Evolutionary conservation across 2,888 invertebrate species (phyloP), one percentile per base, ranked within the genome.

Genomic region (Caenorhabditis sp.): DNA sequence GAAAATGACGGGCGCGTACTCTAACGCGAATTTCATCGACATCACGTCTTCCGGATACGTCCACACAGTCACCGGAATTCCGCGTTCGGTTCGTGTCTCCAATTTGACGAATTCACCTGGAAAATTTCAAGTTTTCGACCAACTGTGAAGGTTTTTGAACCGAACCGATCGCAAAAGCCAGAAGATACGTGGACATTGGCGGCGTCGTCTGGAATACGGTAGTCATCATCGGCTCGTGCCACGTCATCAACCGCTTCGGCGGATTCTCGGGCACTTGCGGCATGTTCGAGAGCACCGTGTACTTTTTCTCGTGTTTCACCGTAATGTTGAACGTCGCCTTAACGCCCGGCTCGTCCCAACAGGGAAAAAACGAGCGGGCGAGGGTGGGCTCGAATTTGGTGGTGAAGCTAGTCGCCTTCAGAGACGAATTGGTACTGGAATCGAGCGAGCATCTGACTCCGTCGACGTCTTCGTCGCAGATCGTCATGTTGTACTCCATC

Each of bases 161-260:
- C n/a, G n/a, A n/a, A 83, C 88, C 87, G 41, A 88, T 80, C 2
- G 85, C 89, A 63, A 89, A 82, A 17, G 87, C 88, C n/a, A 89
- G 45, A 11, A 90, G 87, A 78, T 90, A 90, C 4, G 90, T 88
- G 0, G 90, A 89, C 90, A 90, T 91, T 59, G 86, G 88, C 0
- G 90, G 89, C 0, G 90, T 90, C 37, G 82, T 81, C 13, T 87
- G 63, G 82, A 88, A 90, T 4, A 59, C 55, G n/a, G 86, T 83
- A 15, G 58, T 73, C 11, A 62, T 66, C 0, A 63, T 45, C 7
- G 22, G 39, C 11, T 68, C 48, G 24, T 55, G n/a, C 41, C 48
- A 52, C n/a, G 27, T 30, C 24, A 26, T 22, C 11, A 32, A 1
- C 17, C 15, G 13, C 27, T 13, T 30, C 8, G 59, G 39, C 2